Conservation (phyloP, 2,797 vertebrate species). For the Hemibagrus guttatus region DNA sequence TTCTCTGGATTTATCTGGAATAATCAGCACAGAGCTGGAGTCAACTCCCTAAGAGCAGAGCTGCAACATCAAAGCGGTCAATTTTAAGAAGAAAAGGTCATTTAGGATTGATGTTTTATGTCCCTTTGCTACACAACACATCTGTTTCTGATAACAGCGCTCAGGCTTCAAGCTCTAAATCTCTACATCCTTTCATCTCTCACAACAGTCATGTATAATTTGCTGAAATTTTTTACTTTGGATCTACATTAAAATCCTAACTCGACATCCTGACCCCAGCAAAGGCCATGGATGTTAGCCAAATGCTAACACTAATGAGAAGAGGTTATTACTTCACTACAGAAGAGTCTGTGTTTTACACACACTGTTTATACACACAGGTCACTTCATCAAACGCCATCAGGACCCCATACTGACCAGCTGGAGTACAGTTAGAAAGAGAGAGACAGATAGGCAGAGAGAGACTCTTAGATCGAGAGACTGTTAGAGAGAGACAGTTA, state of each 20-base stretch:
- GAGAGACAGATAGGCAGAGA: neutral
- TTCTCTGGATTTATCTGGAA: neutral
- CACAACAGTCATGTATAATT: neutral
- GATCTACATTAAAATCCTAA: constrained; percentile 17
- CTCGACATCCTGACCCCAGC: neutral
- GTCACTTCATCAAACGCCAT: neutral
- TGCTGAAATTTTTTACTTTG: neutral
- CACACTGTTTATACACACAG: neutral
- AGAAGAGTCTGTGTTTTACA: neutral
- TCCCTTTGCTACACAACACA: constrained; percentile 1
- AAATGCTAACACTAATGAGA: neutral
- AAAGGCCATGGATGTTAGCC: neutral
- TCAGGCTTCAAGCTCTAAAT: constrained; percentile 5
- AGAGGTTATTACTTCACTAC: neutral
- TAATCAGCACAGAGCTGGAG: neutral
- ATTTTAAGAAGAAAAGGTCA: neutral
- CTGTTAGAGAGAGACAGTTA: neutral
- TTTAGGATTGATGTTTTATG: constrained; percentile 10
- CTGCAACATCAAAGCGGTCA: neutral
- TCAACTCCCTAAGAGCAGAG: neutral
- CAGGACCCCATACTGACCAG: neutral
- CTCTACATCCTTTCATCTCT: neutral
- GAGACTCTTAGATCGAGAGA: constrained; percentile 33
- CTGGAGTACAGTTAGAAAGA: neutral
- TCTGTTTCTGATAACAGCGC: constrained; percentile 16